phyloP scores from a whole-genome alignment of 2,797 vertebrate genomes.

The Aphelocoma californica region DNA sequence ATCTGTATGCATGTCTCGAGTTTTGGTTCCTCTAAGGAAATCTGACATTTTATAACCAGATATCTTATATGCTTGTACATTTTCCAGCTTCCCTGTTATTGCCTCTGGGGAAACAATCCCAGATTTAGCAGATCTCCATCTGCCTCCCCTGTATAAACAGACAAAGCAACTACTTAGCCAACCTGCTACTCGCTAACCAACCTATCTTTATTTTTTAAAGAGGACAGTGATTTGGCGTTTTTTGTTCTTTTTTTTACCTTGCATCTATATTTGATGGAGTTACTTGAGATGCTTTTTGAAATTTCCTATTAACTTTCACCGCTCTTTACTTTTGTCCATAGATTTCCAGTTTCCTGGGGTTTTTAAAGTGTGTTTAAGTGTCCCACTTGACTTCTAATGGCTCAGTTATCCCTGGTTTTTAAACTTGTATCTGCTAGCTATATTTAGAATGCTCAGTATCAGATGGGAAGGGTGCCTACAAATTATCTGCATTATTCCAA shows the following conservation, averaged over 20 bases:
- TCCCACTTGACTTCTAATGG: conserved; percentile 37
- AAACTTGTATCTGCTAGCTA: background rate
- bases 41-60: conserved; percentile 17
- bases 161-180: conserved; percentile 37
- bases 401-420: background rate
- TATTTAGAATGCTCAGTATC: background rate
- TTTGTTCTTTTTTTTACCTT: background rate
- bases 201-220: conserved; percentile 41
- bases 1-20: background rate
- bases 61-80: background rate
- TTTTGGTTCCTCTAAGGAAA: background rate
- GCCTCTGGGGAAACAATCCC: conserved; percentile 42
- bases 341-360: background rate
- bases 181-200: conserved; percentile 42
- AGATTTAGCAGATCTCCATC: conserved; percentile 52
- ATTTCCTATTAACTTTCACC: conserved; percentile 5
- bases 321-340: conserved; percentile 7
- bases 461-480: background rate
- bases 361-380: conserved; percentile 25
- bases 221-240: conserved; percentile 11
- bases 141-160: conserved; percentile 14
- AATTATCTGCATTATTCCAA: background rate
- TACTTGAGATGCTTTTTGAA: conserved; percentile 45
- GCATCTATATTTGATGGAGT: background rate
- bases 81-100: background rate